Conservation (phyloP, 2,797 vertebrate genomes). For the Notolepis coatsorum region DNA sequence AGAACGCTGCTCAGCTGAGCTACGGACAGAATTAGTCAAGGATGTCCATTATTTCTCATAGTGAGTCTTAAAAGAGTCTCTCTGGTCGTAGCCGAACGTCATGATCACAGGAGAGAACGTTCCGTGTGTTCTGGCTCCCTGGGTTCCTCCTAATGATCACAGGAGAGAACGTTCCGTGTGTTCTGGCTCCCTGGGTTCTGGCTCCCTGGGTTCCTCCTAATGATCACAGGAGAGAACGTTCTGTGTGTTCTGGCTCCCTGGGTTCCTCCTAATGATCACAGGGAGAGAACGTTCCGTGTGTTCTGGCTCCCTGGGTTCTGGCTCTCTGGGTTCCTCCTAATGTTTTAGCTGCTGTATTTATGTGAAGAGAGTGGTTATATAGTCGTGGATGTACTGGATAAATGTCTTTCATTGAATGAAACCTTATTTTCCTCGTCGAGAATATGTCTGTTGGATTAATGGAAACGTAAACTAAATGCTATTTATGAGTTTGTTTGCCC, state of each 20-base stretch:
- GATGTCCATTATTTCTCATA: not conserved
- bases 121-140: too few relatives aligned
- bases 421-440: conserved; percentile 33
- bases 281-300: conserved; percentile 15
- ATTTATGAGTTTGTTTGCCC: conserved; percentile 43
- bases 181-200: not conserved
- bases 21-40: conserved; percentile 40
- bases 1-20: not conserved
- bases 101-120: too few relatives aligned
- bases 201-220: not conserved
- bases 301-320: not conserved
- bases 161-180: too few relatives aligned
- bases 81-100: too few relatives aligned
- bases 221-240: conserved; percentile 8
- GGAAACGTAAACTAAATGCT: conserved; percentile 47
- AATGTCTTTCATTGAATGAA: conserved; percentile 48
- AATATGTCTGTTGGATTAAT: conserved; percentile 61
- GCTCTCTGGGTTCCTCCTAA: conserved; percentile 5
- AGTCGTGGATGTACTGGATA: conserved; percentile 35
- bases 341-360: conserved; percentile 71
- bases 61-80: not conserved
- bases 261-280: not conserved
- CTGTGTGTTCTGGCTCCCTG: conserved; percentile 2
- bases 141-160: not conserved
- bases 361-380: conserved; percentile 13